These are phyloP conservation scores for Cyprinella venusta DNA, from an alignment of 2,797 vertebrate species.

Conservation along the genomic window DNA sequence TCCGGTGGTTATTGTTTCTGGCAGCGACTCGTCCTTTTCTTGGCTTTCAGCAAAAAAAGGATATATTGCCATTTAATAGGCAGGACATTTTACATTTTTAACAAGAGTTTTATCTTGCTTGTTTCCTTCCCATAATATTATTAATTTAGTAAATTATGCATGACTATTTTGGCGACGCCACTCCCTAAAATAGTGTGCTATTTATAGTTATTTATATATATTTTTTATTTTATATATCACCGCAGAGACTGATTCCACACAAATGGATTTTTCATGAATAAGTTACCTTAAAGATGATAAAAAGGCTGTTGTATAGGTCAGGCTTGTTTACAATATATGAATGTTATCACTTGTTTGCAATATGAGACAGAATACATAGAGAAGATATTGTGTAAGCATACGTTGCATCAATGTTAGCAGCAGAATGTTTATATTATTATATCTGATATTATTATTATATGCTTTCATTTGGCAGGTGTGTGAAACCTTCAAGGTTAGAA, in stretches of 20 bases:
- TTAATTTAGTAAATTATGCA: constrained; percentile 21
- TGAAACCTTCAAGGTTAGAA: constrained; percentile 49
- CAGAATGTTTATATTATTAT: neutral
- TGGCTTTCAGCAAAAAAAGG: constrained; percentile 3
- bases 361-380: neutral
- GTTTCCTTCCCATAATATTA: constrained; percentile 4
- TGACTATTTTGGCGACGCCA: constrained; percentile 42
- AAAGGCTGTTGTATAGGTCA: neutral
- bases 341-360: neutral
- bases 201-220: neutral
- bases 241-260: neutral
- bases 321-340: neutral
- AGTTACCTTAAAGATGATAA: neutral
- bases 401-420: neutral
- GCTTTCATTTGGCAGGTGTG: constrained; percentile 58
- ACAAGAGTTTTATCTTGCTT: neutral
- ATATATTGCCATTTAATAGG: neutral
- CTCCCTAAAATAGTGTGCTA: constrained; percentile 38
- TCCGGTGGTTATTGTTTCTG: constrained; percentile 2
- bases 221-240: neutral
- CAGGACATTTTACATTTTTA: neutral
- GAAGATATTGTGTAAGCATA: neutral
- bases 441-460: neutral
- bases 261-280: neutral
- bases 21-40: constrained; percentile 3